A percentile compares a stretch with the other conserved stretches of the same genome.
Conservation (phyloP, 2,797 vertebrate genomes). For the Acipenser oxyrinchus region DNA sequence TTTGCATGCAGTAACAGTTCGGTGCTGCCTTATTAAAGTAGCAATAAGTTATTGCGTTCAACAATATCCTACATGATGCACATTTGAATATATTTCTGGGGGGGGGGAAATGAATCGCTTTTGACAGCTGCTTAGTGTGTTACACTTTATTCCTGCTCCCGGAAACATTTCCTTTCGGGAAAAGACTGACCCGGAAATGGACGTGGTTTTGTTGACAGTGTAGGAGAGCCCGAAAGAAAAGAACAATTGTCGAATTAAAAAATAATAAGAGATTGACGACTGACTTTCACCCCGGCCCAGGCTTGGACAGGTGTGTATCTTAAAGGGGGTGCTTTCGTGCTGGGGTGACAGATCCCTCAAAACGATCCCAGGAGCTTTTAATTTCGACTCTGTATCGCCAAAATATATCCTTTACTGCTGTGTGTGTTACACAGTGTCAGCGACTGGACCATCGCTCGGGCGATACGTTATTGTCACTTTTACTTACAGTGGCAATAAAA, state of each 20-base stretch:
- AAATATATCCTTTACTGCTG: not conserved
- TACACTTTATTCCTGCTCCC: not conserved
- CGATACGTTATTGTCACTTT: too few relatives aligned
- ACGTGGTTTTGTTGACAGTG: constrained; percentile 72
- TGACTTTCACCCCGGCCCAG: constrained; percentile 30
- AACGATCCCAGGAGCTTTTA: not conserved
- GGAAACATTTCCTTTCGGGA: constrained; percentile 22
- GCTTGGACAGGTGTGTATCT: constrained; percentile 36
- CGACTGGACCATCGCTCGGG: too few relatives aligned
- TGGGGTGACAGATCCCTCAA: constrained; percentile 22
- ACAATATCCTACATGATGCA: too few relatives aligned
- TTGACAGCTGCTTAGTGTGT: too few relatives aligned
- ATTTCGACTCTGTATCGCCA: too few relatives aligned
- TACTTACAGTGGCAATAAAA: too few relatives aligned
- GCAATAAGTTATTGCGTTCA: too few relatives aligned
- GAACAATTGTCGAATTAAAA: not conserved
- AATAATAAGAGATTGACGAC: constrained; percentile 23
- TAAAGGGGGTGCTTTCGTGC: not conserved
- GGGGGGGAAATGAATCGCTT: too few relatives aligned
- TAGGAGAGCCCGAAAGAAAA: constrained; percentile 41
- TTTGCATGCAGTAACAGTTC: too few relatives aligned
- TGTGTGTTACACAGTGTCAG: too few relatives aligned
- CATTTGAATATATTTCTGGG: too few relatives aligned
- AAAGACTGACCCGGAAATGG: constrained; percentile 41
- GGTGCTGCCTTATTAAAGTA: too few relatives aligned